These are phyloP conservation scores for Sphaeridia pumilis DNA, from an alignment of 2,888 invertebrate genomes.

Conservation along the genomic window DNA sequence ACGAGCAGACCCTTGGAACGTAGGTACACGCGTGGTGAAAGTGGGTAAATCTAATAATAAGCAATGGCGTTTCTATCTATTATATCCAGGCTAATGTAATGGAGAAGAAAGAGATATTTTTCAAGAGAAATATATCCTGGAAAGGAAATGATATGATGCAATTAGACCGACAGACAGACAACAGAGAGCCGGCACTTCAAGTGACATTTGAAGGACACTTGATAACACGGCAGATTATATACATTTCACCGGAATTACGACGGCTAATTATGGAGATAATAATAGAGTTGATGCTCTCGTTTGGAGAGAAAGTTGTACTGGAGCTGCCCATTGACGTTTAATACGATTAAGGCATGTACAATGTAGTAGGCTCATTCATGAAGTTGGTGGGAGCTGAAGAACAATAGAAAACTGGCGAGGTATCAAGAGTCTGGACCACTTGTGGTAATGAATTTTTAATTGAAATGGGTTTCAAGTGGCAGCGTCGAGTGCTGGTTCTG, in stretches of 20 bases:
- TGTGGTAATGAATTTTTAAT: slow-evolving; percentile 1
- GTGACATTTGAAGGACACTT: not conserved
- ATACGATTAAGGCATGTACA: not conserved
- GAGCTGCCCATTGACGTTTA: not conserved
- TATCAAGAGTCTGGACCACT: no score
- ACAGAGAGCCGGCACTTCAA: not conserved
- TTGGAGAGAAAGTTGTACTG: not conserved
- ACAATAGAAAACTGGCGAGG: not conserved
- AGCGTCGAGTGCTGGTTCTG: slow-evolving; percentile 93
- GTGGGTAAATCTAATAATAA: not conserved
- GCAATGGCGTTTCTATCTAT: no score
- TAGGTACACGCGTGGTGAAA: not conserved
- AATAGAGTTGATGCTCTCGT: not conserved
- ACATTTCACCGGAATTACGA: not conserved
- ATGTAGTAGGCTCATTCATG: not conserved
- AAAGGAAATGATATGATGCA: no score
- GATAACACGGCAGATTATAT: not conserved
- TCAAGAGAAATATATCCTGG: no score
- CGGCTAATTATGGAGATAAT: slow-evolving; percentile 1
- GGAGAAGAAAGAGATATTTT: no score
- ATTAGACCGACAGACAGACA: no score
- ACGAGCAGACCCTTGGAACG: not conserved
- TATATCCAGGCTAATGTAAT: no score
- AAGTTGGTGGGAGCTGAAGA: not conserved
- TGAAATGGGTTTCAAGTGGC: no score